Conservation (phyloP, 2,888 invertebrate species). For the Melitaea athalia region DNA sequence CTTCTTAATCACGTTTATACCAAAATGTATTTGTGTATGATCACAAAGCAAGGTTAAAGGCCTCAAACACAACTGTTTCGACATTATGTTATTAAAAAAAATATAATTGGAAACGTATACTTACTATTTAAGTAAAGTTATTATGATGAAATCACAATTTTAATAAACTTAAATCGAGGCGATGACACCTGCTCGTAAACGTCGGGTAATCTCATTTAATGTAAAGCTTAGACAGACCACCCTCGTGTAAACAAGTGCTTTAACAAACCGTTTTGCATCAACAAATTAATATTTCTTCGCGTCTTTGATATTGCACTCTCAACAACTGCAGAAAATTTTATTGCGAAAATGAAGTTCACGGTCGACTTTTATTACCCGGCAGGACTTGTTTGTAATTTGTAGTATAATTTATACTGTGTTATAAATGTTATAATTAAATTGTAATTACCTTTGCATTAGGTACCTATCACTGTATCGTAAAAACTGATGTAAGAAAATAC, state of each 20-base stretch:
- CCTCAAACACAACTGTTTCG: not conserved
- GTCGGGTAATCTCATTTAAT: constrained; percentile 24
- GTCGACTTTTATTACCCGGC: constrained; percentile 20
- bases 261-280: constrained; percentile 32
- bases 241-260: constrained; percentile 30
- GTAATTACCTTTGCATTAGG: not conserved
- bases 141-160: constrained; percentile 14
- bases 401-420: constrained; percentile 1
- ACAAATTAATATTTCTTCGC: constrained; percentile 25
- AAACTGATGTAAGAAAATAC: too few species aligned
- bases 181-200: constrained; percentile 19
- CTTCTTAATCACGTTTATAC: constrained; percentile 27
- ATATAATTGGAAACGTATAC: not conserved
- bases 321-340: constrained; percentile 26
- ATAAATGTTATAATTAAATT: not conserved
- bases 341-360: constrained; percentile 31
- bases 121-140: not conserved
- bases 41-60: constrained; percentile 1
- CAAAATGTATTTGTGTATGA: not conserved
- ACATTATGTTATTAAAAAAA: not conserved
- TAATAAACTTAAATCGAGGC: constrained; percentile 13
- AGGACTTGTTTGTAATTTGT: constrained; percentile 9
- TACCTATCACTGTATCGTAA: not conserved
- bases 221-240: constrained; percentile 30
- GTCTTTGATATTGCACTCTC: constrained; percentile 5